phyloP scores from a whole-genome alignment of 2,888 invertebrate genomes.

The Hermaeophaga mercurialis region DNA sequence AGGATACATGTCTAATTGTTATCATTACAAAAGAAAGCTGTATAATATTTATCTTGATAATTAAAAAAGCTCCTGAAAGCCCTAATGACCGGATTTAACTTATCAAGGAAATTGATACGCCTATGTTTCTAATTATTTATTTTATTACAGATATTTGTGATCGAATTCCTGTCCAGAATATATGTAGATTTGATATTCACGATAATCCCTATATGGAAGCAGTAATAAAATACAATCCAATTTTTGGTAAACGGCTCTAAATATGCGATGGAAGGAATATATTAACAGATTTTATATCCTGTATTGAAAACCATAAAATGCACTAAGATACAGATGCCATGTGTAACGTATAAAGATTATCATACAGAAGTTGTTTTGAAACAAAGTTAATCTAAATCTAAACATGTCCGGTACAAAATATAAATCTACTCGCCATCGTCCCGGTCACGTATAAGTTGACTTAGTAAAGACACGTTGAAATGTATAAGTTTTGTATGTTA shows the following conservation, averaged over 20 bases:
- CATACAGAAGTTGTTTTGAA: conserved; percentile 38
- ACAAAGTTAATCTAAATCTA: conserved; percentile 35
- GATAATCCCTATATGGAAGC: background rate
- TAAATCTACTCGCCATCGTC: conserved; percentile 41
- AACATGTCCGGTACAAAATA: conserved; percentile 36
- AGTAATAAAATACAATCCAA: background rate
- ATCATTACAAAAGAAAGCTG: conserved; percentile 11
- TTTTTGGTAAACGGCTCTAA: background rate
- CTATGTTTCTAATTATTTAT: conserved; percentile 16
- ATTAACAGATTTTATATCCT: conserved; percentile 13
- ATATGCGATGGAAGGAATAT: conserved; percentile 4
- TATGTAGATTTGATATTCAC: conserved; percentile 1
- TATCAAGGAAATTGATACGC: conserved; percentile 15
- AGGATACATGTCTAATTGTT: conserved; percentile 14
- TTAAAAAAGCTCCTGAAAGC: conserved; percentile 7
- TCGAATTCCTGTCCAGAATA: conserved; percentile 5
- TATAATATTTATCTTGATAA: background rate
- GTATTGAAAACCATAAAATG: conserved; percentile 16
- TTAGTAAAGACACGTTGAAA: conserved; percentile 30
- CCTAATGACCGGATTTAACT: conserved; percentile 13
- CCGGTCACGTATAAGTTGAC: conserved; percentile 43
- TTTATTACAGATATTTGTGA: conserved; percentile 15
- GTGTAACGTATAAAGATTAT: conserved; percentile 29
- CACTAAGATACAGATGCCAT: conserved; percentile 24
- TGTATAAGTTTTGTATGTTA: conserved; percentile 22